These are phyloP conservation scores for Creontiades dilutus DNA, from an alignment of 2,888 invertebrate genomes.

Conservation along the genomic window DNA sequence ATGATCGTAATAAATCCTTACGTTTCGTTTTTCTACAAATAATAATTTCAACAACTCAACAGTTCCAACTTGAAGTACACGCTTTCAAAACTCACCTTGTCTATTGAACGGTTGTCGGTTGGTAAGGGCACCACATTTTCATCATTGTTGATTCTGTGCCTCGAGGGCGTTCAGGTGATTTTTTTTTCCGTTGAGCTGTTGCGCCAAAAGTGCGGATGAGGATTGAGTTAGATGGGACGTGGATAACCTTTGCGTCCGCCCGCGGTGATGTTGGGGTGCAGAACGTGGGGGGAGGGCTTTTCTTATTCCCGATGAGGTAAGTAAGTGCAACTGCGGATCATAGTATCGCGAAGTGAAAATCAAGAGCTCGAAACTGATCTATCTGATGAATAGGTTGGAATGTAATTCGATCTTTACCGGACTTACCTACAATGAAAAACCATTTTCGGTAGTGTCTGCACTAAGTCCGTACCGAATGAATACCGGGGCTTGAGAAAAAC, in stretches of 20 bases:
- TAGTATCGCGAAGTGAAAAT: background rate
- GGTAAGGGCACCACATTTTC: constrained; percentile 36
- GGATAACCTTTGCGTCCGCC: constrained; percentile 30
- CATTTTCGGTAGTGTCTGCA: no score
- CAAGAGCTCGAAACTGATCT: background rate
- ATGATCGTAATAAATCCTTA: constrained; percentile 35
- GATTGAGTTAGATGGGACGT: constrained; percentile 38
- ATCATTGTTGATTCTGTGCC: constrained; percentile 9
- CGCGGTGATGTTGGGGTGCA: background rate
- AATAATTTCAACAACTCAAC: constrained; percentile 39
- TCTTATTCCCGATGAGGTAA: constrained; percentile 8
- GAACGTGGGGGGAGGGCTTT: background rate
- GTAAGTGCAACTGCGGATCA: background rate
- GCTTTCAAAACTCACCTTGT: constrained; percentile 27
- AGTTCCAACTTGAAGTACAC: constrained; percentile 11
- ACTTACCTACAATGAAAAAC: no score
- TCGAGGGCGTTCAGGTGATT: background rate
- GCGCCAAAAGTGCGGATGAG: constrained; percentile 39
- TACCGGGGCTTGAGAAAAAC: no score
- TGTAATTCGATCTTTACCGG: no score
- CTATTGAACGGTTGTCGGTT: constrained; percentile 17
- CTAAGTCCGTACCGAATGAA: no score
- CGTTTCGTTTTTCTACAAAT: constrained; percentile 30
- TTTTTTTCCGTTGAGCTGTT: background rate
- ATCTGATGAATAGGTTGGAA: background rate